Base-by-base conservation (phyloP, 2,888 invertebrate species). In the Trichopoda pennipes region DNA sequence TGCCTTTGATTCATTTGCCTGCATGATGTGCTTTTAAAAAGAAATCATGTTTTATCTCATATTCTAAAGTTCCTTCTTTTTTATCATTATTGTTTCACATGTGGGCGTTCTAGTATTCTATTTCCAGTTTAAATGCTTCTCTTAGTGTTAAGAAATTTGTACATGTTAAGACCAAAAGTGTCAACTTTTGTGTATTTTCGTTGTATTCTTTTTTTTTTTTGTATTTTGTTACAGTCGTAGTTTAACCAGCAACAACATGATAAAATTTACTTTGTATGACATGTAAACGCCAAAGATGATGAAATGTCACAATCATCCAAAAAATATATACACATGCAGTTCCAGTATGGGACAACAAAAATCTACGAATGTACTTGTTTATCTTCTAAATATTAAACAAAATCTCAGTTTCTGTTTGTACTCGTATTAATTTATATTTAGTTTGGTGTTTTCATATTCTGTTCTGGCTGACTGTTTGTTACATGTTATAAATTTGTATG, bases 211-310 rank as follows among this genome's bases (percentile, higher is more conserved):
- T 56, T 51, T 21, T 14, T 44, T 19, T 42, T 19, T 61, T 61
- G n/a, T n/a, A n/a, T n/a, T n/a, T n/a, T 53, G 16, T 63, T 42
- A 53, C 38, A 60, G 73, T 16, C 35, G n/a, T 60, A 53, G 14
- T 73, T 73, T 66, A 55, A 35, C 51, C 80, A 76, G 64, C 64
- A 76, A 66, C 58, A 53, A 53, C 47, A 63, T 32, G 21, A 72
- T 19, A 72, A 72, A 79, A 55, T 75, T 78, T 70, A 64, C 64
- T 55, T 55, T 74, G 87, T 89, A 72, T 89, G 89, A 89, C 88
- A 89, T 88, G 88, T 86, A 88, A 88, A 89, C 88, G 88, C 88
- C 88, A 89, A 88, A 86, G 86, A 85, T 88, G 89, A 88, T 89
- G 88, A 88, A 88, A 88, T 89, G 88, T 89, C 88, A 88, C 79